Percentiles rank a stretch among this genome's conserved stretches.
Evolutionary conservation across 2,888 invertebrate species (phyloP).

Genomic region (Lasius platythorax): DNA sequence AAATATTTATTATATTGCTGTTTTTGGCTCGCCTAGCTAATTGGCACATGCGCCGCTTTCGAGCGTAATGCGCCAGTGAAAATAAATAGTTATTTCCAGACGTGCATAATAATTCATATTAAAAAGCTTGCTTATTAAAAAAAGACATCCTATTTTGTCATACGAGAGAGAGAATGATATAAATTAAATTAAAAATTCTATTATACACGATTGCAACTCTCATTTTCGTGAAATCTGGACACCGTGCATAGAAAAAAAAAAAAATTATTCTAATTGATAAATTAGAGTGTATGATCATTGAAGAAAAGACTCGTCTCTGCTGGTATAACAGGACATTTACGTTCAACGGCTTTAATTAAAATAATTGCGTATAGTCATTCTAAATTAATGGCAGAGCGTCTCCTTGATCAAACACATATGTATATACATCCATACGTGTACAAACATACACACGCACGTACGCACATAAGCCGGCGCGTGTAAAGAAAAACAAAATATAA

Average conservation of each 20-base stretch:
- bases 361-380: not conserved
- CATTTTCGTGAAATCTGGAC: not conserved
- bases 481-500: slow-evolving; percentile 29
- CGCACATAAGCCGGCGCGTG: not conserved
- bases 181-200: not conserved
- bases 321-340: not conserved
- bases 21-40: slow-evolving; percentile 16
- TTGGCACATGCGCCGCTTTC: slow-evolving; percentile 25
- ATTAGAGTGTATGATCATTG: not conserved
- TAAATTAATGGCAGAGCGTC: not conserved
- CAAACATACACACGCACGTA: not conserved
- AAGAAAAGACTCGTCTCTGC: not conserved
- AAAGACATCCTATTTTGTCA: not conserved
- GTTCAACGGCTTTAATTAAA: not conserved
- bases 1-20: slow-evolving; percentile 11
- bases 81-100: slow-evolving; percentile 54
- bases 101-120: slow-evolving; percentile 18
- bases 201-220: not conserved
- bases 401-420: slow-evolving; percentile 12
- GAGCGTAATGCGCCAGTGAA: slow-evolving; percentile 23
- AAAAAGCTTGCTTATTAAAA: not conserved
- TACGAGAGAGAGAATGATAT: not conserved
- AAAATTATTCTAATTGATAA: not conserved
- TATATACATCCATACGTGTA: not conserved
- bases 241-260: not conserved